phyloP scores from a whole-genome alignment of 2,113 vertebrate species.

The Fulmarus glacialis region DNA sequence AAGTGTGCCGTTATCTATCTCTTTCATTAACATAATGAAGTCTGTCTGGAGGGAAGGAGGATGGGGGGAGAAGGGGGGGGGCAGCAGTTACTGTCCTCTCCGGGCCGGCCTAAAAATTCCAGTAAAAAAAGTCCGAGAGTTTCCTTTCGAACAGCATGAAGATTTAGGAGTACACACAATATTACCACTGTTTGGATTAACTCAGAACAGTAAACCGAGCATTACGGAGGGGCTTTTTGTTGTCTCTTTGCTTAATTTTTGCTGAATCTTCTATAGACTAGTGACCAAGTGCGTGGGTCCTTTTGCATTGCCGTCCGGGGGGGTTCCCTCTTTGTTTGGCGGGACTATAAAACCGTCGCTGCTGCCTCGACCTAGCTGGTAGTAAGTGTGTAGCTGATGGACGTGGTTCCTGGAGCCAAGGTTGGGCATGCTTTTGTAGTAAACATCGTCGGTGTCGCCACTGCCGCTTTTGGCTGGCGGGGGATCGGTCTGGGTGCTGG shows the following conservation, averaged over 20 bases:
- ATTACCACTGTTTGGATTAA: conserved; percentile 85
- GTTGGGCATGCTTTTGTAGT: conserved; percentile 99
- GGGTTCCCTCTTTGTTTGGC: conserved; percentile 88
- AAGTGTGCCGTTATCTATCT: conserved; percentile 75
- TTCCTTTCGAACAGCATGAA: conserved; percentile 72
- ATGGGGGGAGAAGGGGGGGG: background rate
- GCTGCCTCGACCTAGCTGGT: conserved; percentile 95
- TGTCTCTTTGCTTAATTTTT: conserved; percentile 43
- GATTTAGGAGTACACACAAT: conserved; percentile 83
- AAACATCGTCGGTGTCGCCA: conserved; percentile 88
- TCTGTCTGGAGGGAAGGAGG: conserved; percentile 64
- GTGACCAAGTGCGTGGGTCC: conserved; percentile 95
- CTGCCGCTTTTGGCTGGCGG: conserved; percentile 80
- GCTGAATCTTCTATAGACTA: conserved; percentile 89
- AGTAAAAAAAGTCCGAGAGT: conserved; percentile 76
- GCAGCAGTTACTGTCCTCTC: conserved; percentile 72
- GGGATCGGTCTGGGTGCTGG: conserved; percentile 87
- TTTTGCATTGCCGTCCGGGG: conserved; percentile 82
- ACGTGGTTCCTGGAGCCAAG: conserved; percentile 92
- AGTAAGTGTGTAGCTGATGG: conserved; percentile 95
- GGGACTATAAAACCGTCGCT: conserved; percentile 95
- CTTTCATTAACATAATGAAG: conserved; percentile 85
- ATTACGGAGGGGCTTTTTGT: conserved; percentile 27
- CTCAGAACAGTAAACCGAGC: conserved; percentile 77
- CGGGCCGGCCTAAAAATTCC: conserved; percentile 77